Evolutionary conservation across 1,140 invertebrate species (phyloP), one percentile per base, ranked within the genome.

Genomic region (Drosophila lacteicornis): DNA sequence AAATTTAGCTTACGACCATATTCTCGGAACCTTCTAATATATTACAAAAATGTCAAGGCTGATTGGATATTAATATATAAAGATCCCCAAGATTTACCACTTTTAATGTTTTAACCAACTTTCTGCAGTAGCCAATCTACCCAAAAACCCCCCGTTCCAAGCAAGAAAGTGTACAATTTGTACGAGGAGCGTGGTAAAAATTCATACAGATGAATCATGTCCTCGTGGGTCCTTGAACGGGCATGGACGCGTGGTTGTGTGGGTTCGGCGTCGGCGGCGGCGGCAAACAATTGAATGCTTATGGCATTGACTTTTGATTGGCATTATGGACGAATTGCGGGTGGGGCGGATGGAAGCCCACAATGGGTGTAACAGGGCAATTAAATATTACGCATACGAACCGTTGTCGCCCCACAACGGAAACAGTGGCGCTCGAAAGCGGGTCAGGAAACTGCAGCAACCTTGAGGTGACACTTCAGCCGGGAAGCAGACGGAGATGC

Each of bases 241-340:
- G 19, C 43, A 51, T 61, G 40, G 27, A 15, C 55, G 51, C 65
- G 36, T 47, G 27, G n/a, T 17, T 22, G 36, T 66, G 38, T 66
- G 53, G 38, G 17, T 73, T 36, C 19, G 53, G 58, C 40, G 59
- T 67, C 40, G 67, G 33, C 19, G 51, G 58, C 42, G 53, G 73
- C 42, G 67, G 60, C 76, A 80, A 79, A 80, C 78, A 80, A 80
- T 80, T 79, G 76, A 59, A 80, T 79, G 69, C 69, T 75, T 80
- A 67, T 68, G 60, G 78, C 69, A 80, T 79, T 79, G 78, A 80
- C 78, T 80, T 80, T 80, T 80, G 78, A 80, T 80, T 80, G 78
- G 76, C 68, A 51, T 74, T 79, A 79, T 80, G 68, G 51, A 36
- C 38, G 67, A 58, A 53, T 47, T 43, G 49, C 43, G 38, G 40